These are phyloP conservation scores for Lordiphosa clarofinis DNA, from an alignment of 1,140 invertebrate species.

Conservation along the genomic window DNA sequence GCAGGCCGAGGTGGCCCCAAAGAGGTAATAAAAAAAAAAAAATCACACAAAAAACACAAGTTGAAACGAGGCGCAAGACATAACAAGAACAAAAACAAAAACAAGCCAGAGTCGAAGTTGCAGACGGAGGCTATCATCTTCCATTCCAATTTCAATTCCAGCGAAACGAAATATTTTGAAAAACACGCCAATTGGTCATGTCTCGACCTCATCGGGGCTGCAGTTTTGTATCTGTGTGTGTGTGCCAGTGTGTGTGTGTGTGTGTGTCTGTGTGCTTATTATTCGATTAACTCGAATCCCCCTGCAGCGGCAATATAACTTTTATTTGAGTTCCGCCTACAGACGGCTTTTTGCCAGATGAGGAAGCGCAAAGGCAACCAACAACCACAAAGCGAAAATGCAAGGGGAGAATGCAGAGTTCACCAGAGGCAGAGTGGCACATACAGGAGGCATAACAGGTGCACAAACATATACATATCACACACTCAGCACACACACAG, in stretches of 20 bases:
- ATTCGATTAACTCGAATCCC: slow-evolving; percentile 74
- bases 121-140: slow-evolving; percentile 53
- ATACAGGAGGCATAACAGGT: slow-evolving; percentile 27
- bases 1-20: slow-evolving; percentile 24
- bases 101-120: slow-evolving; percentile 7
- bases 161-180: slow-evolving; percentile 57
- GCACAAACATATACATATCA: slow-evolving; percentile 33
- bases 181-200: slow-evolving; percentile 77
- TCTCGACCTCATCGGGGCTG: slow-evolving; percentile 61
- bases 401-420: neutral
- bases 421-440: slow-evolving; percentile 3
- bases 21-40: slow-evolving; percentile 39
- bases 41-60: slow-evolving; percentile 9
- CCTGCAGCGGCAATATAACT: slow-evolving; percentile 73
- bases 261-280: slow-evolving; percentile 55
- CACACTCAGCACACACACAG: slow-evolving; percentile 12
- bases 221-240: slow-evolving; percentile 12
- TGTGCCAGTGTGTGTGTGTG: slow-evolving; percentile 12
- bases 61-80: slow-evolving; percentile 26
- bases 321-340: slow-evolving; percentile 71
- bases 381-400: slow-evolving; percentile 20
- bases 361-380: slow-evolving; percentile 3
- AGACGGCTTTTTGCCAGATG: slow-evolving; percentile 31
- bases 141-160: slow-evolving; percentile 61
- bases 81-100: slow-evolving; percentile 31